Evolutionary conservation across 2,888 invertebrate genomes (phyloP).

Genomic region (Rhabditoides inermis): DNA sequence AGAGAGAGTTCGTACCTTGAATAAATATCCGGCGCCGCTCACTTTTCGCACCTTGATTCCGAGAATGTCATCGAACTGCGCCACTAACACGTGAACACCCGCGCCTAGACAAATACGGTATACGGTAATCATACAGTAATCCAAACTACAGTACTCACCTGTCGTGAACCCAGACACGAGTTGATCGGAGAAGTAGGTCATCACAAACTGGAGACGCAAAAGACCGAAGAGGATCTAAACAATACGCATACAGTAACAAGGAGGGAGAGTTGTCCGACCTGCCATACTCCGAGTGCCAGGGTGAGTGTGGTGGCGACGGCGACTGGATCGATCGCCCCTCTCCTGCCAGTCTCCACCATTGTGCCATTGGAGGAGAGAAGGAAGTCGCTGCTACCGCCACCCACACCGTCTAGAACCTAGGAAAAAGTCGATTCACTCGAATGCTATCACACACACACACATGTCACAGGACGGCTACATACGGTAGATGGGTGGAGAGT

Average conservation of each 20-base stretch:
- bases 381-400: slow-evolving; percentile 3
- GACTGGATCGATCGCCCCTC: slow-evolving; percentile 54
- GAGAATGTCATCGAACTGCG: slow-evolving; percentile 55
- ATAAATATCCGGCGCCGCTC: slow-evolving; percentile 54
- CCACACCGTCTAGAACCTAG: not conserved
- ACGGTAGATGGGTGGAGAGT: no score
- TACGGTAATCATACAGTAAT: not conserved
- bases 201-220: slow-evolving; percentile 57
- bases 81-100: slow-evolving; percentile 55
- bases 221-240: slow-evolving; percentile 68
- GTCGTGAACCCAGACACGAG: slow-evolving; percentile 56
- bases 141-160: slow-evolving; percentile 15
- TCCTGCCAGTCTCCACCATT: slow-evolving; percentile 2
- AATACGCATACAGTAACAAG: slow-evolving; percentile 10
- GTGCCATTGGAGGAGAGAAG: not conserved
- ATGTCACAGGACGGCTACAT: no score
- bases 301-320: slow-evolving; percentile 71
- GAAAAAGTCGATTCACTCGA: not conserved
- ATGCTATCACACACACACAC: slow-evolving; percentile 1
- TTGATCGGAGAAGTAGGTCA: slow-evolving; percentile 45
- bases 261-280: slow-evolving; percentile 58
- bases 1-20: slow-evolving; percentile 34
- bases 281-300: slow-evolving; percentile 67
- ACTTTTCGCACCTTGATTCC: slow-evolving; percentile 49
- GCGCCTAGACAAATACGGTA: slow-evolving; percentile 34